Percentiles rank a stretch among this genome's conserved stretches.
These are phyloP conservation scores for Strix aluco DNA, from an alignment of 2,113 vertebrate species.

Conservation along the genomic window DNA sequence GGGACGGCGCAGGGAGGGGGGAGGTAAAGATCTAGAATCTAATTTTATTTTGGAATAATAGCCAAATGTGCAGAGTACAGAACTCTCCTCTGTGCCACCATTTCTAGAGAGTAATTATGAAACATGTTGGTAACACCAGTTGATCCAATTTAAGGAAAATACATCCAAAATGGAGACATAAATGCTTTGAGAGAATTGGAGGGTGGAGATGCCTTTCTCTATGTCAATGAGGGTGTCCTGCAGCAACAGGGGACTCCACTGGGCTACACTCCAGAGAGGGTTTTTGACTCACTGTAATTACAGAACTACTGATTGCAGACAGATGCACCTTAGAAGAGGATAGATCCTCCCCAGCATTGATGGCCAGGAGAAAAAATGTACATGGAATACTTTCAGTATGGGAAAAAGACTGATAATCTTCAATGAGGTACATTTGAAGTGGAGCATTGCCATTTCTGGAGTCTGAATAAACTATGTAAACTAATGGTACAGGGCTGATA, in stretches of 20 bases:
- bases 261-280: not conserved
- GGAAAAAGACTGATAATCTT: not conserved
- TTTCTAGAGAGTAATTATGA: not conserved
- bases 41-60: not conserved
- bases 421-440: not conserved
- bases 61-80: not conserved
- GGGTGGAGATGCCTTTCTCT: not conserved
- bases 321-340: not conserved
- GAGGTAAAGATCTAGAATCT: not conserved
- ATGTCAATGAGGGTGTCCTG: not conserved
- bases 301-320: not conserved
- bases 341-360: not conserved
- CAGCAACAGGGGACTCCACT: accelerated
- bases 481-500: not conserved
- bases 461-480: not conserved
- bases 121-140: not conserved
- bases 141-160: not conserved
- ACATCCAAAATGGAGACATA: not conserved
- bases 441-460: not conserved
- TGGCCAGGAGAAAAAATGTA: not conserved
- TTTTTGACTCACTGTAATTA: not conserved
- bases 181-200: not conserved
- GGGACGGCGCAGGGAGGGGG: accelerated
- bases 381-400: not conserved
- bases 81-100: not conserved